These are phyloP conservation scores for Chrysemys picta DNA, from an alignment of 2,113 vertebrate genomes.

Conservation along the genomic window DNA sequence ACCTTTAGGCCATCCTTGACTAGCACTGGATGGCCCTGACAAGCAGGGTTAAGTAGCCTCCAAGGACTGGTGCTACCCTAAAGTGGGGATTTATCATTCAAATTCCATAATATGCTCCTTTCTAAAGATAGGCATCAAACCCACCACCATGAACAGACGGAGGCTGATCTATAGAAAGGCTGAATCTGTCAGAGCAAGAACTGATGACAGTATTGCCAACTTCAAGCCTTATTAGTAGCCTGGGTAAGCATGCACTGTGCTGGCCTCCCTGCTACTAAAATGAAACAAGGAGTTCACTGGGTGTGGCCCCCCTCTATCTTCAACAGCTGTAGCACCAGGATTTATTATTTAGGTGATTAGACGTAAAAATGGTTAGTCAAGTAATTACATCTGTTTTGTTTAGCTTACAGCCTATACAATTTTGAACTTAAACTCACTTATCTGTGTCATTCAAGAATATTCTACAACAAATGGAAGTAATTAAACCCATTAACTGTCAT, in stretches of 20 bases:
- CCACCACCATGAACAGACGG: constrained; percentile 69
- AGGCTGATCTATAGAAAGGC: constrained; percentile 56
- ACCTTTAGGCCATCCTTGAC: constrained; percentile 1
- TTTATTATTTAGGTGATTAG: too few relatives aligned
- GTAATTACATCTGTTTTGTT: not conserved
- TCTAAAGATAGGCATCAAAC: constrained; percentile 29
- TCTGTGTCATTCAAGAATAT: not conserved
- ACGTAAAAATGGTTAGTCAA: too few relatives aligned
- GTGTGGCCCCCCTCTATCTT: not conserved
- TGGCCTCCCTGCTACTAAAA: not conserved
- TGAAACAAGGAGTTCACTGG: not conserved
- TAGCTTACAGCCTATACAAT: not conserved
- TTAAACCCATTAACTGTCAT: not conserved
- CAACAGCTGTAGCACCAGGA: not conserved
- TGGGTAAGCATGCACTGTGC: too few relatives aligned
- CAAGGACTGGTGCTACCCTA: not conserved
- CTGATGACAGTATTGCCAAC: not conserved
- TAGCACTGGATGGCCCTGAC: constrained; percentile 34
- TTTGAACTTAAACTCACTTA: not conserved
- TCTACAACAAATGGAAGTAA: not conserved
- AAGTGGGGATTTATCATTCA: constrained; percentile 21
- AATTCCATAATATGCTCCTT: constrained; percentile 41
- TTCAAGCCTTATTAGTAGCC: not conserved
- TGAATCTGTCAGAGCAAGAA: constrained; percentile 58
- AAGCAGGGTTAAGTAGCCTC: constrained; percentile 48